Percentiles rank a stretch among this genome's conserved stretches.
These are phyloP conservation scores for Lithophane semibrunnea DNA, from an alignment of 2,888 invertebrate species.

Conservation along the genomic window DNA sequence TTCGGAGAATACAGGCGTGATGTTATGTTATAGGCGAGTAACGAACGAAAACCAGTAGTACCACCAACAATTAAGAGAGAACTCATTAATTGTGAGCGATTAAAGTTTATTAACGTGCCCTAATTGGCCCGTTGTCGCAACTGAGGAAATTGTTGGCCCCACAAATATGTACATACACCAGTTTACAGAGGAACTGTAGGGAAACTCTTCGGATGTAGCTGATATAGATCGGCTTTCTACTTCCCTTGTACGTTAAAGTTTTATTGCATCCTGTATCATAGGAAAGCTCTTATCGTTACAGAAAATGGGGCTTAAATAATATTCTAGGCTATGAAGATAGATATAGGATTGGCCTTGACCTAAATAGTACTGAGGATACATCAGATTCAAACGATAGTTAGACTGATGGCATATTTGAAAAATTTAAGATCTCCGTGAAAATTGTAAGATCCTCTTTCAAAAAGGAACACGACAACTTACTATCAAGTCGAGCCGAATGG, in stretches of 20 bases:
- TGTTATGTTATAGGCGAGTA: slow-evolving; percentile 26
- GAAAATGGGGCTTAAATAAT: neutral
- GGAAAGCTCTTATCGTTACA: slow-evolving; percentile 2
- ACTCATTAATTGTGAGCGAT: slow-evolving; percentile 74
- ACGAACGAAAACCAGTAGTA: slow-evolving; percentile 58
- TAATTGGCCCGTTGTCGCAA: slow-evolving; percentile 75
- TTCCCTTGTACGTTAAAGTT: slow-evolving; percentile 24
- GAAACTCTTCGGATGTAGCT: slow-evolving; percentile 42
- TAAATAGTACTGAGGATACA: too few species aligned
- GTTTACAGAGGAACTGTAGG: slow-evolving; percentile 13
- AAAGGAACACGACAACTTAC: too few species aligned
- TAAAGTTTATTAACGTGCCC: slow-evolving; percentile 77
- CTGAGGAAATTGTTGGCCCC: slow-evolving; percentile 69
- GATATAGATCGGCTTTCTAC: slow-evolving; percentile 45
- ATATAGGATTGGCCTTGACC: neutral
- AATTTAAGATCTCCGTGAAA: too few species aligned
- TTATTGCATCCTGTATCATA: slow-evolving; percentile 33
- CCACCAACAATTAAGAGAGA: slow-evolving; percentile 64
- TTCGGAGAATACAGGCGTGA: neutral
- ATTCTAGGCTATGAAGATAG: neutral
- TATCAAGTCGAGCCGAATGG: too few species aligned
- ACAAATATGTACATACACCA: slow-evolving; percentile 61
- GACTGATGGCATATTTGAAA: too few species aligned
- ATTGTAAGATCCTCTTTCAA: too few species aligned
- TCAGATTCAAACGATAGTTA: too few species aligned